These are phyloP conservation scores for Standfussiana lucernea DNA, from an alignment of 2,888 invertebrate genomes.

Conservation along the genomic window DNA sequence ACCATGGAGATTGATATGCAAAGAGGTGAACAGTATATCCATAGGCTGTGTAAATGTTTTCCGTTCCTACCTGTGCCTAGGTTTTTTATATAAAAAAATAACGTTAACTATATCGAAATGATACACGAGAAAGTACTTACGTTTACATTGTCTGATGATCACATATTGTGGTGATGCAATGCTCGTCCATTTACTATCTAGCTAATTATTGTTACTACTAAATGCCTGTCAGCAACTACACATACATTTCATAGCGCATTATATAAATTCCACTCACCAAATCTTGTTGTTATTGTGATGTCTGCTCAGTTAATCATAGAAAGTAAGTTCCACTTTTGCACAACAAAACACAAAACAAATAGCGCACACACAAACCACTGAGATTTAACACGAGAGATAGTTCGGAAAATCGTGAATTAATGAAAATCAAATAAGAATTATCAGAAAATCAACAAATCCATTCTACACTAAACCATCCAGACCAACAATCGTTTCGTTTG, in stretches of 20 bases:
- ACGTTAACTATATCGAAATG: neutral
- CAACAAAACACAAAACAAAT: conserved; percentile 49
- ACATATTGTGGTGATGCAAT: conserved; percentile 6
- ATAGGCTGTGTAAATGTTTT: neutral
- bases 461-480: conserved; percentile 31
- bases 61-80: neutral
- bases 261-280: conserved; percentile 62
- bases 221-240: neutral
- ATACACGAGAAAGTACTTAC: conserved; percentile 36
- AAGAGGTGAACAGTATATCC: too few relatives aligned
- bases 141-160: conserved; percentile 32
- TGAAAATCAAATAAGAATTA: conserved; percentile 43
- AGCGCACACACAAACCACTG: conserved; percentile 43
- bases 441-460: conserved; percentile 52
- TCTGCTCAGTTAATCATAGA: conserved; percentile 41
- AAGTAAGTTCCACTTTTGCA: conserved; percentile 50
- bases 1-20: neutral
- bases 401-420: conserved; percentile 18
- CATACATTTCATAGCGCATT: conserved; percentile 8
- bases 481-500: conserved; percentile 49
- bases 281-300: conserved; percentile 66
- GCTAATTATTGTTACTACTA: neutral
- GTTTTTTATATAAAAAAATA: neutral
- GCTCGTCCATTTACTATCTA: neutral
- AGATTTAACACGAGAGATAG: conserved; percentile 22